A percentile compares a stretch with the other conserved stretches of the same genome.
Conservation (phyloP, 2,888 invertebrate genomes). For the Beris chalybata region DNA sequence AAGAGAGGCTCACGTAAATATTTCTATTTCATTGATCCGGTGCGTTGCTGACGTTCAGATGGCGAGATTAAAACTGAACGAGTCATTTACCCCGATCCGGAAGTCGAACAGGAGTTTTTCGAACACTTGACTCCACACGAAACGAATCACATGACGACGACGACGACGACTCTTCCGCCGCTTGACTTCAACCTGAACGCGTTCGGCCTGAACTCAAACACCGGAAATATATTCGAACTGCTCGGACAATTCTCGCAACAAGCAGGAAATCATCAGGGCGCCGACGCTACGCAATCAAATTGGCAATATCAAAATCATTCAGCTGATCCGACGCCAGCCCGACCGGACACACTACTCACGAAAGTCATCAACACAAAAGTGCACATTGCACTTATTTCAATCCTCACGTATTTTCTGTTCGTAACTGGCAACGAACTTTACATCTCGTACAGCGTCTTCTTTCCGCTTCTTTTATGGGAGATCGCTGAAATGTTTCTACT, state of each 20-base stretch:
- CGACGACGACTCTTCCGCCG: neutral
- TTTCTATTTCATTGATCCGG: neutral
- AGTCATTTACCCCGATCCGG: constrained; percentile 6
- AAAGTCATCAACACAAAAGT: constrained; percentile 11
- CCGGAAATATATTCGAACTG: neutral
- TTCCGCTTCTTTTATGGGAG: constrained; percentile 19
- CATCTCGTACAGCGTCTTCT: constrained; percentile 17
- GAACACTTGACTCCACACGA: neutral
- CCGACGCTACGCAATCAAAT: neutral
- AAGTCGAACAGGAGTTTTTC: constrained; percentile 11
- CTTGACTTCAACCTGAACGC: neutral
- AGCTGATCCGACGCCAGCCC: neutral
- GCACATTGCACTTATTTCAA: constrained; percentile 1
- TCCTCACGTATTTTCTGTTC: constrained; percentile 11
- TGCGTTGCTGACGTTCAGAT: neutral
- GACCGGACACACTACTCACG: neutral
- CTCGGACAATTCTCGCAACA: neutral
- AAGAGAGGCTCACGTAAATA: neutral
- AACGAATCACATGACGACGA: neutral
- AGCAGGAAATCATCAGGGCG: neutral
- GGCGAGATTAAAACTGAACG: neutral
- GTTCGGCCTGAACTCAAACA: neutral
- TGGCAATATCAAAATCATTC: no score
- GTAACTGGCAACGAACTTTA: neutral
- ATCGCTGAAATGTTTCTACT: constrained; percentile 4